phyloP scores from a whole-genome alignment of 2,113 vertebrate genomes.

The Ceratotherium simum region DNA sequence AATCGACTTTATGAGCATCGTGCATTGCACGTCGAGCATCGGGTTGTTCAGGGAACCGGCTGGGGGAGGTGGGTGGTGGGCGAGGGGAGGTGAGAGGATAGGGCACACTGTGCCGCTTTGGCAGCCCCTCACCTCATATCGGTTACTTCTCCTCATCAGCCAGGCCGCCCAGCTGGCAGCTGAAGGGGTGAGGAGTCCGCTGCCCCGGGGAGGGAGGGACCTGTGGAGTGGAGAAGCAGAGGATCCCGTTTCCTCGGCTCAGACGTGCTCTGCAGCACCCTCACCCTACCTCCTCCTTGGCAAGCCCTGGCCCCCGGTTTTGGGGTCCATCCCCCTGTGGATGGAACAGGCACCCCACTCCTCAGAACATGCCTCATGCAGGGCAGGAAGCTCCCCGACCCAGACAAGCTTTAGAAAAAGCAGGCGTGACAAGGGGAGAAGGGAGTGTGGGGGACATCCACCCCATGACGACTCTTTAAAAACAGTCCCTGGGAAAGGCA shows the following conservation, averaged over 20 bases:
- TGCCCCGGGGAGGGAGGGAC: background rate
- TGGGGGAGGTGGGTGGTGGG: background rate
- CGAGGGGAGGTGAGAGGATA: background rate
- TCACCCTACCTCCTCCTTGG: background rate
- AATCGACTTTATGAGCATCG: conserved; percentile 29
- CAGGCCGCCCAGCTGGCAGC: background rate
- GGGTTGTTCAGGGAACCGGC: conserved; percentile 53
- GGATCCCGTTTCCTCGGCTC: background rate
- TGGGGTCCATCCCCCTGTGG: background rate
- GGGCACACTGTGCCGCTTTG: background rate
- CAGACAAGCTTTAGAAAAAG: background rate
- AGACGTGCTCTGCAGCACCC: background rate
- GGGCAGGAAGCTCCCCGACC: background rate
- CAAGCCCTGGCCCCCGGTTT: background rate
- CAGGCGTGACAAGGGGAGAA: background rate
- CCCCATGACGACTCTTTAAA: background rate
- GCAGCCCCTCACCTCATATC: background rate
- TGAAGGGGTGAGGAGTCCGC: fast-evolving
- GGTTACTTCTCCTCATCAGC: background rate
- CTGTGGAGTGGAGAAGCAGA: too few relatives aligned
- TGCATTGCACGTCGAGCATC: background rate
- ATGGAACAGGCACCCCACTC: background rate
- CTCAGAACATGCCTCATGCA: background rate
- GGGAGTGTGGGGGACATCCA: background rate
- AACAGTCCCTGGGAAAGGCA: background rate